Evolutionary conservation across 2,888 invertebrate genomes (phyloP).

Genomic region (Seladonia tumulorum): DNA sequence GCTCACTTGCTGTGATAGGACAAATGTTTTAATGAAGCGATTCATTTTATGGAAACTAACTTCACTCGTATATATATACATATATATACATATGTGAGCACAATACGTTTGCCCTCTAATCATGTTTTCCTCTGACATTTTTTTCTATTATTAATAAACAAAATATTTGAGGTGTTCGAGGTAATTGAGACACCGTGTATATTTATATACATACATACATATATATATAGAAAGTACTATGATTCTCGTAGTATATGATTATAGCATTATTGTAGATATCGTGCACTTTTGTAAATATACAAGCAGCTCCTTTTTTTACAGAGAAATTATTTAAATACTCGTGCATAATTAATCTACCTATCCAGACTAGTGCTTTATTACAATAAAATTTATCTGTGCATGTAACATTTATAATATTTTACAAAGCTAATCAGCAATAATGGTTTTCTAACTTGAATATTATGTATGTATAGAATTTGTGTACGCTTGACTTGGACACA

Average conservation of each 20-base stretch:
- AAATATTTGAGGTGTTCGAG: constrained; percentile 1
- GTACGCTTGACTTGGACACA: not conserved
- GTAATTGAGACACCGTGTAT: not conserved
- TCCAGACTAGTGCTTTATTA: constrained; percentile 52
- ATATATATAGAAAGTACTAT: constrained; percentile 16
- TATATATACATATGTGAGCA: not conserved
- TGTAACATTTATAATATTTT: constrained; percentile 15
- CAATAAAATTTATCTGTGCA: constrained; percentile 19
- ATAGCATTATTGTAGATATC: constrained; percentile 44
- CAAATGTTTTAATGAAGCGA: constrained; percentile 78
- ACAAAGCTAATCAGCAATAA: constrained; percentile 16
- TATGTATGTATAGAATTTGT: constrained; percentile 5
- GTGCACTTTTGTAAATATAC: constrained; percentile 62
- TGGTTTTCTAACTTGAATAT: constrained; percentile 28
- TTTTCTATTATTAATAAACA: constrained; percentile 7
- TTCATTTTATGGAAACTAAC: constrained; percentile 9
- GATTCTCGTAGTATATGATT: constrained; percentile 26
- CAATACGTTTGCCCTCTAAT: not conserved
- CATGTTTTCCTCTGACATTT: constrained; percentile 1
- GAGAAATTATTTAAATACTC: constrained; percentile 53
- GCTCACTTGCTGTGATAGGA: constrained; percentile 82
- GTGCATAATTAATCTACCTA: constrained; percentile 34
- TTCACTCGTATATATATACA: constrained; percentile 24
- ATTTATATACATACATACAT: not conserved
- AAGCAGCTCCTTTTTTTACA: constrained; percentile 52